Conservation (phyloP, 2,113 vertebrate genomes). For the Nematolebias whitei region DNA sequence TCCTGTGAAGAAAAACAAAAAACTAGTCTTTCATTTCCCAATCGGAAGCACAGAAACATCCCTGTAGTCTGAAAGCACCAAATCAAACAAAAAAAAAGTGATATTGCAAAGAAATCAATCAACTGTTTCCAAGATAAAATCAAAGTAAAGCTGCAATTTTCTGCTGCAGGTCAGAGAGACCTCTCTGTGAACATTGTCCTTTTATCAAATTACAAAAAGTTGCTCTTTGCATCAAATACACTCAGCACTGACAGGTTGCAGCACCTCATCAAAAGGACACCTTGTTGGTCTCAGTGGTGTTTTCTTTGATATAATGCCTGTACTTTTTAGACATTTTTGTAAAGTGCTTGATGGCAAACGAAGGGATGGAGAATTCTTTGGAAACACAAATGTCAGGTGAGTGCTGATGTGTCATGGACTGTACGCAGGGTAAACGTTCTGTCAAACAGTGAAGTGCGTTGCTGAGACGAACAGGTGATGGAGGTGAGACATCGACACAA, state of each 20-base stretch:
- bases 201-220: not conserved
- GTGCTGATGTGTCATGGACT: constrained; percentile 17
- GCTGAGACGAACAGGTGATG: constrained; percentile 25
- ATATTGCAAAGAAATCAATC: not conserved
- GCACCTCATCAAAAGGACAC: not conserved
- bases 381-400: constrained; percentile 13
- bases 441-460: constrained; percentile 33
- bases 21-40: no score
- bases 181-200: not conserved
- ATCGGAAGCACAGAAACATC: no score
- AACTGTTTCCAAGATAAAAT: not conserved
- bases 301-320: not conserved
- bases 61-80: not conserved
- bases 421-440: constrained; percentile 18
- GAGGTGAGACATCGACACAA: constrained; percentile 29
- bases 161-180: no score
- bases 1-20: no score
- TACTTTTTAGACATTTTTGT: not conserved
- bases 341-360: not conserved
- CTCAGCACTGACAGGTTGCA: not conserved
- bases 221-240: not conserved
- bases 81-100: not conserved
- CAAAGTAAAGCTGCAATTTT: no score
- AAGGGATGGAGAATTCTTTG: not conserved
- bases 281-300: not conserved